phyloP scores from a whole-genome alignment of 2,888 invertebrate genomes.

The Xanthia icteritia region DNA sequence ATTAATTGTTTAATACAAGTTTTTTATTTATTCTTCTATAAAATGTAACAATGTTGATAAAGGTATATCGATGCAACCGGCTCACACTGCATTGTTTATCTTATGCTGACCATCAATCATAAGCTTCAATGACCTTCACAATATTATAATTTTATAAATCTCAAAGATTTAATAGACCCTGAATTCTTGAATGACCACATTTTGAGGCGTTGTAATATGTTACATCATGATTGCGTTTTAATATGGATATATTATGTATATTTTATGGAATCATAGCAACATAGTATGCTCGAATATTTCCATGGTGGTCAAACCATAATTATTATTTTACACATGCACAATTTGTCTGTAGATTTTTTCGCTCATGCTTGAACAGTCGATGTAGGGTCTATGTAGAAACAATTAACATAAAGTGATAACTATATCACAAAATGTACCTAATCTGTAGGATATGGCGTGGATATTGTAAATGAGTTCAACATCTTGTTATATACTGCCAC shows the following conservation, averaged over 20 bases:
- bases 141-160: constrained; percentile 30
- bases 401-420: neutral
- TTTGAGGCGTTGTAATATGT: constrained; percentile 51
- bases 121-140: constrained; percentile 42
- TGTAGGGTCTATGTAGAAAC: constrained; percentile 12
- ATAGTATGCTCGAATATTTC: neutral
- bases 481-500: constrained; percentile 3
- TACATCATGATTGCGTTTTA: constrained; percentile 51
- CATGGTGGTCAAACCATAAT: neutral
- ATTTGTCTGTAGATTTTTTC: neutral
- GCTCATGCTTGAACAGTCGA: neutral
- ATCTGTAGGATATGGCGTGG: neutral
- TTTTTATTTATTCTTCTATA: neutral
- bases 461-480: constrained; percentile 10
- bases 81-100: neutral
- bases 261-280: neutral
- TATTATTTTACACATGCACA: constrained; percentile 1
- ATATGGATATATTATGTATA: constrained; percentile 8
- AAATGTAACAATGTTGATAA: neutral
- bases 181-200: constrained; percentile 44
- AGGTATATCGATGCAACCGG: constrained; percentile 1
- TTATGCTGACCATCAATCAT: constrained; percentile 28
- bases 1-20: neutral
- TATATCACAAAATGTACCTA: neutral
- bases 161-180: constrained; percentile 51